phyloP scores from a whole-genome alignment of 1,140 invertebrate genomes.

The Lutraria rhynchaena region DNA sequence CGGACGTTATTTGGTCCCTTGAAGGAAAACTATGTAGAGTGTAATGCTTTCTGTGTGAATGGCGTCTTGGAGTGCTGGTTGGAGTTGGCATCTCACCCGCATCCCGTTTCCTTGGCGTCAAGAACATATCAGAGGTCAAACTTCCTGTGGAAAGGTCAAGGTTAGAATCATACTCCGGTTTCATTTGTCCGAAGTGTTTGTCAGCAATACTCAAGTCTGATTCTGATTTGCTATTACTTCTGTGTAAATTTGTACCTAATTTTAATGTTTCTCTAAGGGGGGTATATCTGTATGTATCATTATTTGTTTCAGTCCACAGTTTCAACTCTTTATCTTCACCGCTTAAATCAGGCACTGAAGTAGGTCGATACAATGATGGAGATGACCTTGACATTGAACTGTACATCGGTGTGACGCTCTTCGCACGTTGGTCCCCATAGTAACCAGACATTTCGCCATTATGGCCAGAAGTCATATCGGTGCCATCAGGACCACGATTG shows the following conservation, averaged over 20 bases:
- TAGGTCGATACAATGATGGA: constrained; percentile 42
- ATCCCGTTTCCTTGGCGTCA: constrained; percentile 40
- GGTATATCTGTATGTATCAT: constrained; percentile 45
- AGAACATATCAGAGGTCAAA: constrained; percentile 36
- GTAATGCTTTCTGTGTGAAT: constrained; percentile 48
- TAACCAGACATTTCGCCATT: neutral
- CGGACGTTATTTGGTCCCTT: constrained; percentile 29
- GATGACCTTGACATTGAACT: constrained; percentile 13
- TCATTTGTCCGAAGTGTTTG: constrained; percentile 29
- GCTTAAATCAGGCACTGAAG: constrained; percentile 46
- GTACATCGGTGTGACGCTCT: constrained; percentile 29
- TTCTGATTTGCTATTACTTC: constrained; percentile 53
- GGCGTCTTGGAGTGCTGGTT: constrained; percentile 44
- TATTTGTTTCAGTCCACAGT: constrained; percentile 41
- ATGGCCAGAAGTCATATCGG: neutral
- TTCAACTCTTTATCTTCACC: constrained; percentile 50
- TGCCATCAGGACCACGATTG: neutral
- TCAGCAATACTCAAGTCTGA: constrained; percentile 47
- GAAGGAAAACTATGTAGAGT: constrained; percentile 51
- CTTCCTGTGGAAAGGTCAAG: constrained; percentile 42
- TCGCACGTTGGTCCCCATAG: constrained; percentile 23
- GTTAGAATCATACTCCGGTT: constrained; percentile 37
- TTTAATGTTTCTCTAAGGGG: constrained; percentile 38
- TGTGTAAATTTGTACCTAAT: constrained; percentile 34
- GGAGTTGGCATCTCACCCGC: constrained; percentile 44